phyloP scores from a whole-genome alignment of 2,888 invertebrate genomes.

The Marronus borbonicus region DNA sequence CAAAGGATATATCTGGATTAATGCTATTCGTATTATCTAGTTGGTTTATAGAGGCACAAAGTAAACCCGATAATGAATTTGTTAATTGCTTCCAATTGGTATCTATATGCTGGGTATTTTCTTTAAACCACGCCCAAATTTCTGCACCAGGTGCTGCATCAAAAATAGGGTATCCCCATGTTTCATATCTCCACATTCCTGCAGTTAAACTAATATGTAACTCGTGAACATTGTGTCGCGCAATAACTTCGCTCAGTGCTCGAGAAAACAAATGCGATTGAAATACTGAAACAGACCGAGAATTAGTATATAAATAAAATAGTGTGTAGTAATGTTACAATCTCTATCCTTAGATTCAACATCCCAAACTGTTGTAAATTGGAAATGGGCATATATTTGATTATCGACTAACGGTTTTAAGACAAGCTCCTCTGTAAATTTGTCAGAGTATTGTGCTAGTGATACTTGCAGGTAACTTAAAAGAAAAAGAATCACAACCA shows the following conservation, averaged over 20 bases:
- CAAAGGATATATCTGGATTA: constrained; percentile 86
- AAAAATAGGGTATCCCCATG: constrained; percentile 94
- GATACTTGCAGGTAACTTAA: constrained; percentile 28
- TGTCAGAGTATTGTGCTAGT: constrained; percentile 71
- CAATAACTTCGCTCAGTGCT: constrained; percentile 89
- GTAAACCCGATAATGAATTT: constrained; percentile 92
- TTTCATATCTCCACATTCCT: constrained; percentile 93
- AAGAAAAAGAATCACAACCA: constrained; percentile 38
- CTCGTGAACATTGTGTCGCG: constrained; percentile 89
- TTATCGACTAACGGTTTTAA: constrained; percentile 88
- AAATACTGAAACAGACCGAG: constrained; percentile 74
- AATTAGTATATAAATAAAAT: constrained; percentile 56
- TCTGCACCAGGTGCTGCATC: constrained; percentile 96
- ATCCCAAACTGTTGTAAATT: constrained; percentile 89
- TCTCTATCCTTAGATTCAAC: constrained; percentile 72
- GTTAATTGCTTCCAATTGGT: constrained; percentile 90
- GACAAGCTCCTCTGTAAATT: constrained; percentile 90
- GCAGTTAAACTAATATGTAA: constrained; percentile 93
- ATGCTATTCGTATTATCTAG: constrained; percentile 89
- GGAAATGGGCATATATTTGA: constrained; percentile 91
- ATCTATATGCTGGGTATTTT: constrained; percentile 80
- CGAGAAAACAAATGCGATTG: constrained; percentile 92
- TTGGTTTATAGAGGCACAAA: constrained; percentile 97
- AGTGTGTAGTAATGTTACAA: constrained; percentile 71
- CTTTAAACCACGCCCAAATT: constrained; percentile 93